These are phyloP conservation scores for Spheniscus humboldti DNA, from an alignment of 2,797 vertebrate species.

Conservation along the genomic window DNA sequence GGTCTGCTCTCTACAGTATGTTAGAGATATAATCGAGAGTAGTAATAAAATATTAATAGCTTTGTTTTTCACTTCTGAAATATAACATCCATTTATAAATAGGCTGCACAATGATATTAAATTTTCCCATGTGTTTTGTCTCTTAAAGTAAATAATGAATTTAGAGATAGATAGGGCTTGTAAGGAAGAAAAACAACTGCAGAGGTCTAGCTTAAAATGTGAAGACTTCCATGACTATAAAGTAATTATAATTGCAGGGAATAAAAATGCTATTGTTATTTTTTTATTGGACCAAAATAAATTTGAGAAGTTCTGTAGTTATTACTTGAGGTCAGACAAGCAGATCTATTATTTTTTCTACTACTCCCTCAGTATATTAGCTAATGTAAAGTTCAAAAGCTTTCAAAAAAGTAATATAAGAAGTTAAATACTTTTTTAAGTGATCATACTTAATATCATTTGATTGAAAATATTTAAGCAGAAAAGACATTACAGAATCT, in stretches of 20 bases:
- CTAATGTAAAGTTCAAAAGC: not conserved
- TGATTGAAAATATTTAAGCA: conserved; percentile 16
- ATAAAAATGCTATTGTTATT: not conserved
- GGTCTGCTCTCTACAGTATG: not conserved
- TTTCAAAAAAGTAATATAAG: not conserved
- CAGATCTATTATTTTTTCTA: not conserved
- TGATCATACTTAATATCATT: not conserved
- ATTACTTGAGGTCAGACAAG: not conserved
- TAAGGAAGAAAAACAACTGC: not conserved
- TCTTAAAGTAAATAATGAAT: conserved; percentile 3
- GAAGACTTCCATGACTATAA: not conserved
- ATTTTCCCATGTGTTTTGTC: conserved; percentile 2
- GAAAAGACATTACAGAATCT: not conserved
- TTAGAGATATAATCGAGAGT: not conserved
- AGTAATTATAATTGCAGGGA: not conserved
- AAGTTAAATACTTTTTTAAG: not conserved
- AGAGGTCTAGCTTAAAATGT: not conserved
- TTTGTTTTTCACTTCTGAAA: conserved; percentile 18
- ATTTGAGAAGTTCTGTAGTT: not conserved
- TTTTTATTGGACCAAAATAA: not conserved
- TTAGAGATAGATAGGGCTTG: not conserved
- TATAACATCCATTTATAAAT: conserved; percentile 8
- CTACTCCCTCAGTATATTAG: not conserved
- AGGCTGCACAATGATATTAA: not conserved
- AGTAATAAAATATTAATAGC: conserved; percentile 27